Conservation (phyloP, 1,140 invertebrate species). For the Caerostris extrusa region DNA sequence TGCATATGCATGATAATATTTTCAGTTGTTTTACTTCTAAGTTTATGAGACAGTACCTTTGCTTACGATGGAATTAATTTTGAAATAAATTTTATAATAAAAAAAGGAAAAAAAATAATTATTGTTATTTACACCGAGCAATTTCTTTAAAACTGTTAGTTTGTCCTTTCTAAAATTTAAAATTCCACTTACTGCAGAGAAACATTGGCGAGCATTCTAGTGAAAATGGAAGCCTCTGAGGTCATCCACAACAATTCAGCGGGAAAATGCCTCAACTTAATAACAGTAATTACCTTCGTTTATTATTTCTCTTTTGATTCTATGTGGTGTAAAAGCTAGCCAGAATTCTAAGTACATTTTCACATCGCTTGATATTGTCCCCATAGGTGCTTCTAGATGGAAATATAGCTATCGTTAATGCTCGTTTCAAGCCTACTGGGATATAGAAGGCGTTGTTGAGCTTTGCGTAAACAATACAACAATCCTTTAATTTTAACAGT, state of each 20-base stretch:
- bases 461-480: background rate
- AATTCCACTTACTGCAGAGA: background rate
- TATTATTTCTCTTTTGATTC: constrained; percentile 48
- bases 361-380: constrained; percentile 49
- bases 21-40: too few species aligned
- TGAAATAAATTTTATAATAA: background rate
- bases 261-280: background rate
- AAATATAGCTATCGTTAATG: constrained; percentile 56
- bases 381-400: constrained; percentile 43
- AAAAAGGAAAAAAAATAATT: background rate
- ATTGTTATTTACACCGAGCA: background rate
- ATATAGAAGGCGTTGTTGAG: background rate
- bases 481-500: constrained; percentile 52
- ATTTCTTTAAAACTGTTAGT: background rate
- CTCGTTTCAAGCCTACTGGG: constrained; percentile 3
- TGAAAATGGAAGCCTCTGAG: background rate
- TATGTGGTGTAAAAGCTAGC: background rate
- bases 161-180: background rate
- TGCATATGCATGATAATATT: too few species aligned
- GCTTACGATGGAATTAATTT: too few species aligned
- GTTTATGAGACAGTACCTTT: too few species aligned
- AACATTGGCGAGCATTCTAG: background rate
- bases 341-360: constrained; percentile 44
- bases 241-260: constrained; percentile 27
- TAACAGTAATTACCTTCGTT: constrained; percentile 36